Percentiles rank a stretch among this genome's conserved stretches.
Evolutionary conservation across 1,140 invertebrate species (phyloP).

Genomic region (Neodiprion lecontei): DNA sequence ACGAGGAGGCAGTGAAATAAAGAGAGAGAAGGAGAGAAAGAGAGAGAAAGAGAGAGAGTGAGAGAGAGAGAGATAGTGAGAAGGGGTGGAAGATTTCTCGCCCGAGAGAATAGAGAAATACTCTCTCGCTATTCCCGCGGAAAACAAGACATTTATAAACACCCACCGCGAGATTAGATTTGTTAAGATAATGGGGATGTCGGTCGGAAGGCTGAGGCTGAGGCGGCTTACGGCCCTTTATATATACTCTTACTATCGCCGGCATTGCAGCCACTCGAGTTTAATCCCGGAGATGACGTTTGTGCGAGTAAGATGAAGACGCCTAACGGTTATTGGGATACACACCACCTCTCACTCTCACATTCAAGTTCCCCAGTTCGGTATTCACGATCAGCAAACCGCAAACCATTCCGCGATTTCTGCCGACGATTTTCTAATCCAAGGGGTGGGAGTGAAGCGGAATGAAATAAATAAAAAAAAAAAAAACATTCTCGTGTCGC

Average conservation of each 20-base stretch:
- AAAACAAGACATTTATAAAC: conserved; percentile 65
- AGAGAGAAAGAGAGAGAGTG: not conserved
- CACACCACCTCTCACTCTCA: not conserved
- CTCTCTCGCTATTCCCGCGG: conserved; percentile 42
- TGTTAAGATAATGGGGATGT: conserved; percentile 61
- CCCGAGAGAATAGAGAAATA: not conserved
- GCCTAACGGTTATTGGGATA: conserved; percentile 2
- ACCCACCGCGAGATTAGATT: conserved; percentile 62
- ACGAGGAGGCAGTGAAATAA: too few species aligned
- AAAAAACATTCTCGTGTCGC: too few species aligned
- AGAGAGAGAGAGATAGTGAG: not conserved
- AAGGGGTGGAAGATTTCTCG: conserved; percentile 13
- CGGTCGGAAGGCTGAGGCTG: conserved; percentile 26
- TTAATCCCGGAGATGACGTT: not conserved
- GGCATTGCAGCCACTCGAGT: conserved; percentile 31
- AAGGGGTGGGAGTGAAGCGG: too few species aligned
- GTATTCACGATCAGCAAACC: not conserved
- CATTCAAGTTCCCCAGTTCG: too few species aligned
- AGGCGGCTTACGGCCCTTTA: conserved; percentile 8
- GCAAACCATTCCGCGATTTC: not conserved
- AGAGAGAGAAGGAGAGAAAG: too few species aligned
- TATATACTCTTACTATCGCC: conserved; percentile 29
- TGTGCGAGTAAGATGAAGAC: conserved; percentile 2
- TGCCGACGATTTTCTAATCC: too few species aligned
- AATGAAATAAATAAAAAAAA: too few species aligned